Evolutionary conservation across 2,797 vertebrate genomes (phyloP), one percentile per base, ranked within the genome.

Genomic region (Chaenodraco wilsoni): DNA sequence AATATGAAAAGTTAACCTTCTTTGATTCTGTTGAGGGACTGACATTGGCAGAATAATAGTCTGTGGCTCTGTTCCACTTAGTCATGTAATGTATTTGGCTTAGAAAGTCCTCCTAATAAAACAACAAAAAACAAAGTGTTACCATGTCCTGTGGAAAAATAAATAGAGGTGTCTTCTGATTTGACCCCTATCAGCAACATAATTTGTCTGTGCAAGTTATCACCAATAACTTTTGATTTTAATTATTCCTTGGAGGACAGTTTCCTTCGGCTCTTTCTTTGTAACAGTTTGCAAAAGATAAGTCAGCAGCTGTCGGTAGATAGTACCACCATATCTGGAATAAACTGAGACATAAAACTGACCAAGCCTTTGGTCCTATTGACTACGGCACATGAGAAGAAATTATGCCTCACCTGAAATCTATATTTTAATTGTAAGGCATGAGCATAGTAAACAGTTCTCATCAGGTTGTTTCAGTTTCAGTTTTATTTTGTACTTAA

Each of bases 51-150:
- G 58, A 41, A 49, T 27, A 55, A 43, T 17, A 40, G 14, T 8
- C 31, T 19, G 4, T 27, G n/a, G n/a, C 69, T 40, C 19, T 9
- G 17, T 12, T 64, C 31, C 16, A 41, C 15, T n/a, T 17, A 49
- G 19, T 16, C 44, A 49, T 72, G 5, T 48, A 27, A 43, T 61
- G 49, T 33, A 41, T 41, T 51, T 67, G 43, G n/a, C 54, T 50
- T 2, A 41, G 57, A 16, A 37, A 43, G 0, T 3, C 16, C 8
- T 60, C 21, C 16, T 31, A 51, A 23, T 19, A 46, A 50, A 59
- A 50, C 1, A 1, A 44, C 4, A 51, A 43, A 51, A 60, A 59
- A 11, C 12, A 11, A 6, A 1, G 60, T 14, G 14, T 59, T 11
- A 51, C 16, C 11, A 7, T 59, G 21, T 2, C 16, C 8, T 43